A percentile compares a stretch with the other conserved stretches of the same genome.
phyloP scores from a whole-genome alignment of 2,888 invertebrate genomes.

The Trichopoda pennipes region DNA sequence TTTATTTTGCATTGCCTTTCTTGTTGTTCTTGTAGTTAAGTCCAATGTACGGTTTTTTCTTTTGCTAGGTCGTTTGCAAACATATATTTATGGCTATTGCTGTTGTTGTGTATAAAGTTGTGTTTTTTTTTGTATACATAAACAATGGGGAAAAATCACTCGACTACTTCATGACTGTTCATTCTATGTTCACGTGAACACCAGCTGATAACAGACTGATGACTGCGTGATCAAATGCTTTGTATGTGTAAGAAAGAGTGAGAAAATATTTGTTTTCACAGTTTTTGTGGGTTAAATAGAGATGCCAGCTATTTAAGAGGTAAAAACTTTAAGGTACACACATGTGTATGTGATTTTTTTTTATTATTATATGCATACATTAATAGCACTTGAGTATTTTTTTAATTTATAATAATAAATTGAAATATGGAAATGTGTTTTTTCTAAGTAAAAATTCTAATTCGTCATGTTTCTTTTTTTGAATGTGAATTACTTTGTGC shows the following conservation, averaged over 20 bases:
- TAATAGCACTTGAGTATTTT: not conserved
- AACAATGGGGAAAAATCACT: slow-evolving; percentile 68
- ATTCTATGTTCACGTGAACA: slow-evolving; percentile 91
- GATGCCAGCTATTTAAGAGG: slow-evolving; percentile 70
- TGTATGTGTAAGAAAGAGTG: slow-evolving; percentile 75
- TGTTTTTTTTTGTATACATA: slow-evolving; percentile 36
- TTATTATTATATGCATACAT: not conserved
- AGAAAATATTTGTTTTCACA: slow-evolving; percentile 79
- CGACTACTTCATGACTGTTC: slow-evolving; percentile 69
- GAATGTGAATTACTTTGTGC: not conserved
- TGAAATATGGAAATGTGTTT: slow-evolving; percentile 24
- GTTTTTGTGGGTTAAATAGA: slow-evolving; percentile 75
- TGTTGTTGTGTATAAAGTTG: slow-evolving; percentile 3
- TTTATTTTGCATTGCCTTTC: slow-evolving; percentile 12
- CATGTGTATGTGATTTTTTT: not conserved
- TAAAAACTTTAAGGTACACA: slow-evolving; percentile 37
- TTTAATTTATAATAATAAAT: slow-evolving; percentile 43
- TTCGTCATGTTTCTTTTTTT: slow-evolving; percentile 64
- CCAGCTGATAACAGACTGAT: slow-evolving; percentile 85
- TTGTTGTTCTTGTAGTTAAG: slow-evolving; percentile 24
- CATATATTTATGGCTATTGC: slow-evolving; percentile 35
- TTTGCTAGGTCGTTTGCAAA: slow-evolving; percentile 64
- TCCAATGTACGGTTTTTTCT: slow-evolving; percentile 63
- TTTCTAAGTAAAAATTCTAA: slow-evolving; percentile 60
- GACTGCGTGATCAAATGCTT: slow-evolving; percentile 80